Evolutionary conservation across 2,113 vertebrate genomes (phyloP), one percentile per base, ranked within the genome.

Genomic region (Pelmatolapia mariae): DNA sequence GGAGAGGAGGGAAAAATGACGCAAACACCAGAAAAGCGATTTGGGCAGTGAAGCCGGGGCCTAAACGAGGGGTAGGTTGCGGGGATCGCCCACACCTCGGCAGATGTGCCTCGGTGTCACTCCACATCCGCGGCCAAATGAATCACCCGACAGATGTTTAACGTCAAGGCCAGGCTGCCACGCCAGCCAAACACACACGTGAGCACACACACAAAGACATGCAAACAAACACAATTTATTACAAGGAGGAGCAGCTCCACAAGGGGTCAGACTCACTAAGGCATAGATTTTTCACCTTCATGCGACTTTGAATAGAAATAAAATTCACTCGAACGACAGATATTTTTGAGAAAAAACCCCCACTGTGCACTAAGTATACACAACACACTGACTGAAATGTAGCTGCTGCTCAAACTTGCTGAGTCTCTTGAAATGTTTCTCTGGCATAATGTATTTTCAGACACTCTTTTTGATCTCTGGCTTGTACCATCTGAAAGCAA

Each of bases 71-170:
- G 94, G 89, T 92, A 92, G 91, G 92, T 91, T 93, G 91, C 82
- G 73, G 92, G 84, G 89, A 89, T 90, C 36, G 87, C 87, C 93
- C 31, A 91, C 90, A 81, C 90, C 84, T 92, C 87, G 89, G 94
- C 95, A 95, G 94, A 95, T 94, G 95, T 91, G 95, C 91, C 91
- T 93, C 16, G 71, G 89, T 95, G 95, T 96, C 96, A 95, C 95
- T 94, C 71, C 86, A 89, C 89, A 95, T 95, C 89, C 76, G 38
- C 84, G 78, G 92, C 85, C 57, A 86, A 87, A 94, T 96, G 95
- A 96, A 96, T 96, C 96, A 96, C 89, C 89, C 82, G 80, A 89
- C 96, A 96, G 96, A 96, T 96, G 96, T 96, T 96, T 94, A 92
- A 93, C 83, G 94, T 96, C 95, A 91, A 90, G 91, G 91, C 93